These are phyloP conservation scores for Argopecten irradians DNA, from an alignment of 1,140 invertebrate species.

Conservation along the genomic window DNA sequence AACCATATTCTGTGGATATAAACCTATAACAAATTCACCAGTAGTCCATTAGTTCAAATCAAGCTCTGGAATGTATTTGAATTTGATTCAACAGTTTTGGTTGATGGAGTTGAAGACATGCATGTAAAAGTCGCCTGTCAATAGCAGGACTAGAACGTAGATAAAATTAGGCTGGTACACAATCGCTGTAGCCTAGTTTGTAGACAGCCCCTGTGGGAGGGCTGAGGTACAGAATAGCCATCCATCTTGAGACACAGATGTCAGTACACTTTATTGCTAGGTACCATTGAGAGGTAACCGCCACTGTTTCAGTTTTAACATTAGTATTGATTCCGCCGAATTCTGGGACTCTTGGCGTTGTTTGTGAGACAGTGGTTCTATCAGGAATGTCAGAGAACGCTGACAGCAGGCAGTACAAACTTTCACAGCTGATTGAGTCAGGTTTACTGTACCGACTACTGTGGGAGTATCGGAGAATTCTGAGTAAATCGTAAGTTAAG, in stretches of 20 bases:
- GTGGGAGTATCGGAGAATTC: too few species aligned
- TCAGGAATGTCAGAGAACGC: neutral
- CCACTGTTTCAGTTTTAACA: neutral
- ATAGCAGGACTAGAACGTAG: neutral
- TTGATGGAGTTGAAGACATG: neutral
- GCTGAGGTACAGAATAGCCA: neutral
- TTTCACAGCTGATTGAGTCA: neutral
- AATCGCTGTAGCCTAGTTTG: neutral
- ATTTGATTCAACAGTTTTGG: neutral
- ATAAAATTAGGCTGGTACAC: neutral
- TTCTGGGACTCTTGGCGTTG: slow-evolving; percentile 6
- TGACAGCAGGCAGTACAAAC: neutral
- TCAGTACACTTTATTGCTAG: neutral
- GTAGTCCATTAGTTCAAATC: neutral
- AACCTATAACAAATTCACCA: neutral
- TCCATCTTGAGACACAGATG: neutral
- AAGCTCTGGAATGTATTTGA: neutral
- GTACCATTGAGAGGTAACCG: neutral
- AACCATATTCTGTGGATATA: neutral
- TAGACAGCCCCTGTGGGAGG: neutral
- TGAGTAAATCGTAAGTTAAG: too few species aligned
- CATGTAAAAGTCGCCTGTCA: neutral
- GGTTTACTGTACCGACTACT: neutral
- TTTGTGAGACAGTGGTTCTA: neutral
- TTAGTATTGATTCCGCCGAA: neutral